Base-by-base conservation (phyloP, 2,113 vertebrate genomes). In the Manacus vitellinus region DNA sequence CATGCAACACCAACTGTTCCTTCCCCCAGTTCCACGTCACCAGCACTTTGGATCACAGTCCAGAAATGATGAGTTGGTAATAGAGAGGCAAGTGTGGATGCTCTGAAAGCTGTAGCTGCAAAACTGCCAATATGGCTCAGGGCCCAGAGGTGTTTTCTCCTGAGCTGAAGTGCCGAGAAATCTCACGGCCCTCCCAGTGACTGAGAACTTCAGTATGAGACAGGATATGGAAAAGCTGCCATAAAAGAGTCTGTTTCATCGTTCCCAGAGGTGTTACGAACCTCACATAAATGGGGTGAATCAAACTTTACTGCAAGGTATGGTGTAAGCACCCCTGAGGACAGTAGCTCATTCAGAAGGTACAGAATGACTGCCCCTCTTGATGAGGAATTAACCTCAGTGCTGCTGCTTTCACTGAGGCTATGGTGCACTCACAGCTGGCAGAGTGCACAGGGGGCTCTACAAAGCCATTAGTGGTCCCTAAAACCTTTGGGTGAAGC, bases 1-100 rank as follows among this genome's bases (percentile, higher is more conserved):
- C 2, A 0, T 10, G 14, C 24, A 47, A 16, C 0, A 0, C 63
- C 58, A 10, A 9, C 63, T 18, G n/a, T 7, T 67, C 71, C 52
- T 78, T 81, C 33, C 39, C 33, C 15, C 10, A 8, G 7, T 8
- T 59, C 28, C 43, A 16, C 0, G 0, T 35, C 66, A 54, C 31
- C 6, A 7, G 19, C 10, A 2, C 14, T 71, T 68, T 46, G 56
- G 30, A 47, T 23, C 4, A 14, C 35, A 28, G 47, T 72, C 61
- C 74, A 84, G 90, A 51, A 82, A 62, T 14, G 51, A 71, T 0
- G 15, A 28, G 41, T 23, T 94, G 52, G 58, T 72, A 85, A 44
- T 22, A 16, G 31, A 52, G 54, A 79, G 82, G 71, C 85, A 91
- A 58, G 71, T 66, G 67, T 44, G 78, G 85, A 61, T 90, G 51